phyloP scores from a whole-genome alignment of 2,797 vertebrate genomes.

The Calcarius lapponicus region DNA sequence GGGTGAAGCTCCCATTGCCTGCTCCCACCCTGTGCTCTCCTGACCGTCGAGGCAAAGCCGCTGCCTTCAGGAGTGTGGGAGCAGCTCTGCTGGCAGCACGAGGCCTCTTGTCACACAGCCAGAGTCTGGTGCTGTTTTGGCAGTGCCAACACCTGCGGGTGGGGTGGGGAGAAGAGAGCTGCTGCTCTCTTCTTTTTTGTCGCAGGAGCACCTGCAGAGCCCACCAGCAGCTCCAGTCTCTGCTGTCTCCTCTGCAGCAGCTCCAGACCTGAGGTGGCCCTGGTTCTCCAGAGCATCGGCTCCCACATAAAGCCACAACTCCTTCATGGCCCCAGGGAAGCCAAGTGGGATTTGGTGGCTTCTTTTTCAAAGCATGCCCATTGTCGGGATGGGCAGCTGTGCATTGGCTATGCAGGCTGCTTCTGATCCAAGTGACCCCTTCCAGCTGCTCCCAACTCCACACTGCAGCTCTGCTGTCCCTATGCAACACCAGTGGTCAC shows the following conservation, averaged over 20 bases:
- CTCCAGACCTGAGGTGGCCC: not conserved
- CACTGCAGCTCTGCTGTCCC: accelerated
- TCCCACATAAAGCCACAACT: accelerated
- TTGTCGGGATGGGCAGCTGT: not conserved
- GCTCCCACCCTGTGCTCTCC: not conserved
- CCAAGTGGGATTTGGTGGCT: not conserved
- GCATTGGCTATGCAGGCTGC: not conserved
- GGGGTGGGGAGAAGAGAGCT: not conserved
- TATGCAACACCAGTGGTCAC: not conserved
- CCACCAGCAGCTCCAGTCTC: not conserved
- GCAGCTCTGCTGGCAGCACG: accelerated
- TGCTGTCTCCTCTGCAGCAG: not conserved
- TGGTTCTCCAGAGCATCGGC: not conserved
- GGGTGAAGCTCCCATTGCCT: not conserved
- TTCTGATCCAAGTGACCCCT: not conserved
- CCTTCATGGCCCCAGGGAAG: accelerated
- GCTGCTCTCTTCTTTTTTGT: not conserved
- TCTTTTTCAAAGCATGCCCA: not conserved
- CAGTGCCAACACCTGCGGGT: accelerated
- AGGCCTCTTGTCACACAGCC: accelerated
- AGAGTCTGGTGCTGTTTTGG: not conserved
- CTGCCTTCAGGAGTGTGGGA: accelerated
- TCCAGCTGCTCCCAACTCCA: not conserved
- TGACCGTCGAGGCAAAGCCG: accelerated
- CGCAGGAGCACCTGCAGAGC: not conserved